Evolutionary conservation across 2,797 vertebrate genomes (phyloP).

Genomic region (Ciconia nigra): DNA sequence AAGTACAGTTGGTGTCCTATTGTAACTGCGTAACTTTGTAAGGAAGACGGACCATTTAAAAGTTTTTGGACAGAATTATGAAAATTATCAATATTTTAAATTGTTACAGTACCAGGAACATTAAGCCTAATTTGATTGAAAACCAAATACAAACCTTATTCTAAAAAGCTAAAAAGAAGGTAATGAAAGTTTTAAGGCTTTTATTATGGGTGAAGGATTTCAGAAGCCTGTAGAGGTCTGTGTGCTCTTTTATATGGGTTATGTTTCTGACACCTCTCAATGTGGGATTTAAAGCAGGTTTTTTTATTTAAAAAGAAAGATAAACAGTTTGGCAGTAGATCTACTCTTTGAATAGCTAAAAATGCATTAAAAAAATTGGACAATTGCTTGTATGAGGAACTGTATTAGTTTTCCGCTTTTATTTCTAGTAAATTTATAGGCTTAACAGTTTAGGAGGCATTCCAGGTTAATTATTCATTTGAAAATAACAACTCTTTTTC

Average conservation of each 20-base stretch:
- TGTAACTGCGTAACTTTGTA: fast-evolving
- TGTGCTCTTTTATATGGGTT: not conserved
- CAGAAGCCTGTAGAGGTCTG: not conserved
- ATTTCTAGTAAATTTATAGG: not conserved
- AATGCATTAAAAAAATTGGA: not conserved
- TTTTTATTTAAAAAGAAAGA: not conserved
- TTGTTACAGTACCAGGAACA: not conserved
- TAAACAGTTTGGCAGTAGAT: not conserved
- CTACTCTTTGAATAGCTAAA: not conserved
- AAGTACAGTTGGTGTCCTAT: not conserved
- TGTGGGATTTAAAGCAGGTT: not conserved
- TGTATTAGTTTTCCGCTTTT: not conserved
- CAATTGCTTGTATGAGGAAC: not conserved
- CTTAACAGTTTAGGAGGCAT: not conserved
- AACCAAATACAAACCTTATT: not conserved
- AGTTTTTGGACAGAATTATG: not conserved
- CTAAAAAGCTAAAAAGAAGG: not conserved
- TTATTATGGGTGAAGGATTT: not conserved
- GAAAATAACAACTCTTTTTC: not conserved
- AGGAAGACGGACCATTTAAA: fast-evolving
- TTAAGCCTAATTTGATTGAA: not conserved
- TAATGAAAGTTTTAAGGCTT: not conserved
- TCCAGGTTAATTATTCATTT: not conserved
- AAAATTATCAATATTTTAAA: not conserved
- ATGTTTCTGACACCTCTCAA: not conserved